phyloP scores from a whole-genome alignment of 1,140 invertebrate genomes.

The Drosophila oshimai region DNA sequence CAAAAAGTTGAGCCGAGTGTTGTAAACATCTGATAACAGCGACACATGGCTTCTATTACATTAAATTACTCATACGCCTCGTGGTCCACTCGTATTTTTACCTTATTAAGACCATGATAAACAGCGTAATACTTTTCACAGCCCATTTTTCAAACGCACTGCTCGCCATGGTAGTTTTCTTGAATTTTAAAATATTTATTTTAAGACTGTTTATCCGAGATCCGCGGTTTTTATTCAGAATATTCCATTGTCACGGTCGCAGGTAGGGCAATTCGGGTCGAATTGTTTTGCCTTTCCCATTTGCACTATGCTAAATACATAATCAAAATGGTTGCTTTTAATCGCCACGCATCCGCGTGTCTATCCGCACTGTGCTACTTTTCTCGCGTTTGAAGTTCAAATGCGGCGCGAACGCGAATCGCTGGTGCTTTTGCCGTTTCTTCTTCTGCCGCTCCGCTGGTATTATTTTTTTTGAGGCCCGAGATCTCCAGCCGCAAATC shows the following conservation, averaged over 20 bases:
- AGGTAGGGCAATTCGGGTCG: conserved; percentile 5
- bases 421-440: conserved; percentile 36
- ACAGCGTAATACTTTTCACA: conserved; percentile 2
- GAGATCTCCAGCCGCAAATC: conserved; percentile 53
- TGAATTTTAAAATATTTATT: conserved; percentile 29
- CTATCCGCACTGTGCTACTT: conserved; percentile 64
- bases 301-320: conserved; percentile 25
- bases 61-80: conserved; percentile 4
- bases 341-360: conserved; percentile 61
- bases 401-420: conserved; percentile 70
- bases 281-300: conserved; percentile 15
- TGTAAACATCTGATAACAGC: conserved; percentile 51
- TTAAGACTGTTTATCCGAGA: conserved; percentile 20
- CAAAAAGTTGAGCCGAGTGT: background rate
- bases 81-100: conserved; percentile 2
- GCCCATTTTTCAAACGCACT: background rate
- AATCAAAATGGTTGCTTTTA: conserved; percentile 37
- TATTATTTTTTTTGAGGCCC: conserved; percentile 18
- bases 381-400: conserved; percentile 79
- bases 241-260: conserved; percentile 22
- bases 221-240: conserved; percentile 16
- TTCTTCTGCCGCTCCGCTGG: conserved; percentile 30
- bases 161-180: background rate
- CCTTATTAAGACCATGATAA: conserved; percentile 12
- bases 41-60: conserved; percentile 8